Evolutionary conservation across 2,113 vertebrate species (phyloP), one percentile per base, ranked within the genome.

Genomic region (Aldabrachelys gigantea): DNA sequence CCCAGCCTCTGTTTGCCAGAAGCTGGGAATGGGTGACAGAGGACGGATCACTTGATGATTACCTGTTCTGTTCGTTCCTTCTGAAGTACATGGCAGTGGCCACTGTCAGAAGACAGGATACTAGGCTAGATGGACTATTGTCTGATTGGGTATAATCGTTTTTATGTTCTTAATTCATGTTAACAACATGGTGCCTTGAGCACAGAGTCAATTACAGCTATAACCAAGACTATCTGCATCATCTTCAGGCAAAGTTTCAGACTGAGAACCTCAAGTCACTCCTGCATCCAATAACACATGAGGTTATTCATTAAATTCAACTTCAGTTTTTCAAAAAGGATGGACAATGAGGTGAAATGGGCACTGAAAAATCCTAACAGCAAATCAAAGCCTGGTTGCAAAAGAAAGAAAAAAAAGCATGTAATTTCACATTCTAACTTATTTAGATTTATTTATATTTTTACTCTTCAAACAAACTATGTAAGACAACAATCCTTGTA

Each of bases 401-500:
- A 72, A 92, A 93, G 12, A 47, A 92, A 93, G 8, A n/a, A 82
- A 94, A 2, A 27, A n/a, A 89, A 31, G 85, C 90, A 91, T 0
- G 0, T 88, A 29, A 91, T 95, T 94, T 91, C 91, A 38, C 27
- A 88, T 91, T 89, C 47, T 91, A 91, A 96, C 94, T 97, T 94
- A 91, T 96, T 95, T 95, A 92, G 31, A 91, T 96, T n/a, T 47
- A 82, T 95, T 94, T 59, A 1, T 69, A 19, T 90, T 35, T 76
- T 89, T 94, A 82, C 83, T 92, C 44, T 88, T 88, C 56, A 92
- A 85, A 93, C 54, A 96, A 93, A 95, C 16, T 10, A 76, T 76
- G 78, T 93, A 53, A 91, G 92, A 89, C 54, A 89, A 59, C 89
- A 57, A 75, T 29, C 27, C 19, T 0, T 81, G 41, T 86, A 88